Percentiles rank a stretch among this genome's conserved stretches.
Evolutionary conservation across 2,888 invertebrate species (phyloP).

Genomic region (Pogonocherus hispidulus): DNA sequence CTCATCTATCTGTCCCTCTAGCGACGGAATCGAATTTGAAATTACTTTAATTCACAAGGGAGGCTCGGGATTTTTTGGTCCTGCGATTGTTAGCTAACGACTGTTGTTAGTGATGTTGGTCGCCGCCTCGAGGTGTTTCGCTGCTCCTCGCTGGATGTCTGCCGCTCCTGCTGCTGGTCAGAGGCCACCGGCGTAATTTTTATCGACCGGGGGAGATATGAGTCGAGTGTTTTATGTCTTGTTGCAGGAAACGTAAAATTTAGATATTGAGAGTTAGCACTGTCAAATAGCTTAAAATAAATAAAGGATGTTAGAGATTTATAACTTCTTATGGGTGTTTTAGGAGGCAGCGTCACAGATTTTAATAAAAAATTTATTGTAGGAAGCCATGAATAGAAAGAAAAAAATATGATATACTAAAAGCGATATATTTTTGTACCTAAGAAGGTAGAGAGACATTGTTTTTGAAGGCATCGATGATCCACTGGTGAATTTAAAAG

Average conservation of each 20-base stretch:
- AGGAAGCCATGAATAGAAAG: too few species aligned
- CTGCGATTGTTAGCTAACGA: conserved; percentile 66
- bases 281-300: too few species aligned
- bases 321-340: too few species aligned
- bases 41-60: conserved; percentile 71
- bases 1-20: conserved; percentile 70
- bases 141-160: conserved; percentile 23
- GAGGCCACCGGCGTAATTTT: conserved; percentile 8
- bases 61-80: conserved; percentile 68
- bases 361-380: too few species aligned
- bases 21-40: conserved; percentile 70
- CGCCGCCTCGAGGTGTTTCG: conserved; percentile 40
- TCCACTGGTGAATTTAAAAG: too few species aligned
- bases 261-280: too few species aligned
- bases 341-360: too few species aligned
- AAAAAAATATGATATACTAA: too few species aligned
- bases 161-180: conserved; percentile 15
- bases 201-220: conserved; percentile 12
- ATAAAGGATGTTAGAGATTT: too few species aligned
- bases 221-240: neutral
- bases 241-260: neutral
- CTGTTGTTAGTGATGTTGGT: conserved; percentile 63
- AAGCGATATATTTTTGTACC: too few species aligned
- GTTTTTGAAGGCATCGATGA: too few species aligned
- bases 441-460: too few species aligned